Percentiles rank a stretch among this genome's conserved stretches.
phyloP scores from a whole-genome alignment of 64 coral and sea anemone species.

The Acropora tenuis region DNA sequence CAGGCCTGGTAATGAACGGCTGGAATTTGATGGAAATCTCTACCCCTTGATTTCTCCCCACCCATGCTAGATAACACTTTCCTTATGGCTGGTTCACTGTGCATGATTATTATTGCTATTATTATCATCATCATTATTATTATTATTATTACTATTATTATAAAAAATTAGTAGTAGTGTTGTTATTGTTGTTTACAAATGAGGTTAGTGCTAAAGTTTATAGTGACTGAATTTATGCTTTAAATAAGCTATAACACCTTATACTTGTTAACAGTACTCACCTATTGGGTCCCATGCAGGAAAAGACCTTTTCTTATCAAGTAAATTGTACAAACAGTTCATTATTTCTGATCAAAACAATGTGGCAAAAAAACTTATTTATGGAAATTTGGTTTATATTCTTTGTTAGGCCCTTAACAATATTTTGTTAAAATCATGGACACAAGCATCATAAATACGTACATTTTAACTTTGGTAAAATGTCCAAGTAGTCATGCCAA shows the following conservation, averaged over 20 bases:
- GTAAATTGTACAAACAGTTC: background rate
- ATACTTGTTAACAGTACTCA: background rate
- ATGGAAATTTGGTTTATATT: background rate
- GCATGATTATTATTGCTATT: no score
- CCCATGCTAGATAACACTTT: no score
- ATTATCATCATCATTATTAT: background rate
- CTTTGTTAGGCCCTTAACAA: background rate
- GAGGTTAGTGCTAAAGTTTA: background rate
- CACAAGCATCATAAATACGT: no score
- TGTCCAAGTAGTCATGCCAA: no score
- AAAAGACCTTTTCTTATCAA: background rate
- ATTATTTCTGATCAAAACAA: background rate
- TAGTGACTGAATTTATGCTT: no score
- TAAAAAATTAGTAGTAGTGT: background rate
- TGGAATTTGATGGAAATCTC: no score
- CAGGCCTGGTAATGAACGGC: no score
- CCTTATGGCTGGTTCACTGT: no score
- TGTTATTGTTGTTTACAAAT: background rate
- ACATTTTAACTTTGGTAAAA: no score
- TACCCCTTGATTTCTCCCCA: no score
- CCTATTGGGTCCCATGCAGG: slow-evolving; percentile 42
- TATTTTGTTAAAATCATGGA: background rate
- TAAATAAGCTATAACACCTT: no score
- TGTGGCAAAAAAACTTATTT: background rate
- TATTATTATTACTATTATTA: background rate